phyloP scores from a whole-genome alignment of 37 sponge, comb jelly and placozoan species.

The Oopsacas minuta region DNA sequence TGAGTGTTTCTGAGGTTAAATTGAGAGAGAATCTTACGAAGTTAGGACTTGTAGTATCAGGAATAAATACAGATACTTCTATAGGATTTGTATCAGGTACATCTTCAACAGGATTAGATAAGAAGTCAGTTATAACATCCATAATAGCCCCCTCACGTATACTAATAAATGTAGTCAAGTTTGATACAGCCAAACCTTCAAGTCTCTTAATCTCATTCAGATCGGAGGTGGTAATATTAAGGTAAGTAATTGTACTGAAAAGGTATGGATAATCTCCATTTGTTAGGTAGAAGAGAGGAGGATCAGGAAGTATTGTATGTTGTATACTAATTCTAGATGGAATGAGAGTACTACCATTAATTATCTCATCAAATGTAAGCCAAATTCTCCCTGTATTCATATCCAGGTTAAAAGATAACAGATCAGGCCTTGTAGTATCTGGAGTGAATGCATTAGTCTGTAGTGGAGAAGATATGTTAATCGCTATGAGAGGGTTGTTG shows the following conservation, averaged over 20 bases:
- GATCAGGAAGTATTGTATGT: conserved; percentile 21
- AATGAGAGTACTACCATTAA: conserved; percentile 40
- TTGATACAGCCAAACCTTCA: conserved; percentile 41
- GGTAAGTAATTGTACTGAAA: conserved; percentile 31
- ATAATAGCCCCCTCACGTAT: neutral
- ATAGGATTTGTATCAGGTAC: neutral
- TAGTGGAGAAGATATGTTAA: neutral
- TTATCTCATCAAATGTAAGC: conserved; percentile 62
- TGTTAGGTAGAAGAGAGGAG: conserved; percentile 25
- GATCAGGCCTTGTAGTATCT: conserved; percentile 41
- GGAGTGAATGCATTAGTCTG: conserved; percentile 30
- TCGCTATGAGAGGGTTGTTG: conserved; percentile 31
- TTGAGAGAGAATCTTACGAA: conserved; percentile 54
- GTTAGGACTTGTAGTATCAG: conserved; percentile 44
- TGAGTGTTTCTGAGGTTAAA: conserved; percentile 42
- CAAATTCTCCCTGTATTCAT: conserved; percentile 48
- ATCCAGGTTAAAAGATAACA: conserved; percentile 45
- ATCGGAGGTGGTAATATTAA: conserved; percentile 37
- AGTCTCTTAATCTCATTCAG: conserved; percentile 72
- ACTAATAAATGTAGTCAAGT: conserved; percentile 41
- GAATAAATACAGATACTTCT: conserved; percentile 21
- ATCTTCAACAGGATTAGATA: conserved; percentile 11
- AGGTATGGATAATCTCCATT: conserved; percentile 34
- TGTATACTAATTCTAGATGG: conserved; percentile 45
- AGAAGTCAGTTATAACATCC: conserved; percentile 18